Evolutionary conservation across 2,888 invertebrate species (phyloP), one percentile per base, ranked within the genome.

Genomic region (Melieria crassipennis): DNA sequence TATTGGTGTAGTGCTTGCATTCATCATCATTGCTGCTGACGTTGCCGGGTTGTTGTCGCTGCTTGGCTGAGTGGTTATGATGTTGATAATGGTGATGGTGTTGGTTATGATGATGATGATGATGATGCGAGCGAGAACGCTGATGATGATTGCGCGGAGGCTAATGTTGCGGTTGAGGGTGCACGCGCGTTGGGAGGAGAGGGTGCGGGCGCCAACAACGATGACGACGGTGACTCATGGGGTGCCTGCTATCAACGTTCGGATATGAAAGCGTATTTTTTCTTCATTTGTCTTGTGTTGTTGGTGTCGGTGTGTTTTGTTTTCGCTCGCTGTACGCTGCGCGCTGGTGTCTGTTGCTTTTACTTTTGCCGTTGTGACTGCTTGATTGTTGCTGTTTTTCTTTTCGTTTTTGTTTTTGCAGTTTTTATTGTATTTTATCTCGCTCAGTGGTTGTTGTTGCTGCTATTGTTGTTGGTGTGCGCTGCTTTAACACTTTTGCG

Each of bases 201-300:
- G 30, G 30, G 30, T 30, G 30, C 30, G 30, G 30, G 30, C 30
- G 30, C 30, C 30, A 30, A 30, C 30, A 30, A 30, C 30, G 30
- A 64, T 71, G 68, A 47, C 60, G 67, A 16, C 48, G 67, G 64
- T 67, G 71, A 71, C 57, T 71, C 66, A 71, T 66, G 13, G 16
- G 45, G 7, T 11, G 61, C 13, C 9, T 45, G 48, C 63, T 63
- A 63, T 63, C 63, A 63, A 63, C 48, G 16, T 48, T 46, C 47
- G 47, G 16, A 48, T 63, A 63, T 45, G 63, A 63, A 63, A 46
- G 47, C 63, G 30, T 30, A 30, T 30, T 30, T 30, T 30, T 30
- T 30, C 30, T 30, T 30, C 30, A 30, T 30, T 30, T 30, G 30
- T 30, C 30, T 30, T 30, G 30, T 30, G 30, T 30, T 30, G 30